A percentile compares a stretch with the other conserved stretches of the same genome.
phyloP scores from a whole-genome alignment of 2,888 invertebrate genomes.

The Tribolium freemani region DNA sequence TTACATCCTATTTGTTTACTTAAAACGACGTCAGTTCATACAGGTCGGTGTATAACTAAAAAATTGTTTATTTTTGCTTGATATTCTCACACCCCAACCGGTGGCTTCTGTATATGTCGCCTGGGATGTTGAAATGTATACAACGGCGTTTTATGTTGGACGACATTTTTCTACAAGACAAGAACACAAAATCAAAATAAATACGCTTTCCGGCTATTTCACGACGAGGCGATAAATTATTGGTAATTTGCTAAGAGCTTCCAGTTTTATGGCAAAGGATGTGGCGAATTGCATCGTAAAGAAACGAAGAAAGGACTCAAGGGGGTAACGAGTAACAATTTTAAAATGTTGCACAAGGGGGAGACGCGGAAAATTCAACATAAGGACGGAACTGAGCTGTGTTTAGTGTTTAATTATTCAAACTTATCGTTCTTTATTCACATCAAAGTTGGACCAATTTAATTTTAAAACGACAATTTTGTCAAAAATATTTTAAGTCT shows the following conservation, averaged over 20 bases:
- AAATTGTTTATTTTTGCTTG: slow-evolving; percentile 59
- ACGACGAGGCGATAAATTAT: slow-evolving; percentile 15
- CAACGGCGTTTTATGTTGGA: slow-evolving; percentile 37
- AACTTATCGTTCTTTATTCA: too few relatives aligned
- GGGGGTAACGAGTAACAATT: background rate
- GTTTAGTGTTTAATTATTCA: too few relatives aligned
- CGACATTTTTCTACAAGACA: slow-evolving; percentile 26
- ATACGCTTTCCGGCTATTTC: slow-evolving; percentile 35
- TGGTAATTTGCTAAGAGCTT: slow-evolving; percentile 22
- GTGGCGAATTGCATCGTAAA: slow-evolving; percentile 21
- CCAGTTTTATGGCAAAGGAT: slow-evolving; percentile 6
- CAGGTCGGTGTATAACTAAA: slow-evolving; percentile 53
- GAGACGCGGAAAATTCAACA: too few relatives aligned
- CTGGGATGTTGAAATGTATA: slow-evolving; percentile 40
- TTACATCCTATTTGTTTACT: slow-evolving; percentile 62
- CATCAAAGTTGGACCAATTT: too few relatives aligned
- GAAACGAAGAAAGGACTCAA: background rate
- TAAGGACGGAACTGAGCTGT: too few relatives aligned
- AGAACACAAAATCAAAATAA: slow-evolving; percentile 26
- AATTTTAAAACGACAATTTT: too few relatives aligned
- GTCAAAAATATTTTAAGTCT: too few relatives aligned
- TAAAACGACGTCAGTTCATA: slow-evolving; percentile 51
- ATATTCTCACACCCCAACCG: slow-evolving; percentile 56
- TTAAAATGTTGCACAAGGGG: background rate
- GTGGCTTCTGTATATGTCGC: slow-evolving; percentile 37